These are phyloP conservation scores for Setipinna tenuifilis DNA, from an alignment of 2,797 vertebrate species.

Conservation along the genomic window DNA sequence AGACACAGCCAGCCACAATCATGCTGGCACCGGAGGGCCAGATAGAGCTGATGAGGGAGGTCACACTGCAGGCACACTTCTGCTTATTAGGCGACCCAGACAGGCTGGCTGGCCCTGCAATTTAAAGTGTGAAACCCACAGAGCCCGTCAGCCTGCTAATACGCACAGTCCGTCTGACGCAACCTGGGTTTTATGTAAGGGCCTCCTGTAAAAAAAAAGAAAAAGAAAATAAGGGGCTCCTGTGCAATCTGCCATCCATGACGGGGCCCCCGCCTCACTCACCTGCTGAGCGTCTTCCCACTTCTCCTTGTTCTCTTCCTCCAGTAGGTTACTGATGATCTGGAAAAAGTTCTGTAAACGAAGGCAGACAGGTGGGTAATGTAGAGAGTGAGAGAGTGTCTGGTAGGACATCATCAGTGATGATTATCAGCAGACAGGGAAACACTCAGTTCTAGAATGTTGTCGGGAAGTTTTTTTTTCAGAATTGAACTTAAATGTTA, in stretches of 20 bases:
- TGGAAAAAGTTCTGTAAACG: slow-evolving; percentile 96
- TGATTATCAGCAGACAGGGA: too few relatives aligned
- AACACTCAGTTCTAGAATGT: too few relatives aligned
- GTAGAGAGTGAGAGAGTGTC: not conserved
- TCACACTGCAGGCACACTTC: not conserved
- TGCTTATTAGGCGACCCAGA: not conserved
- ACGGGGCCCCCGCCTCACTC: slow-evolving; percentile 54
- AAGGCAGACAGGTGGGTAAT: not conserved
- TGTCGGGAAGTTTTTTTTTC: too few relatives aligned
- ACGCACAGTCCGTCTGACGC: not conserved
- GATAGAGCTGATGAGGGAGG: not conserved
- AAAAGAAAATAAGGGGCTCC: not conserved
- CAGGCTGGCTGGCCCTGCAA: not conserved
- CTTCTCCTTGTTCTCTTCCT: slow-evolving; percentile 98
- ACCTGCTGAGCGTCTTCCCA: slow-evolving; percentile 99
- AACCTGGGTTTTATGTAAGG: not conserved
- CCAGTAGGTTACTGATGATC: slow-evolving; percentile 98
- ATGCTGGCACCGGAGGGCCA: not conserved
- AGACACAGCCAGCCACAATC: not conserved
- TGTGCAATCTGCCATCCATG: not conserved
- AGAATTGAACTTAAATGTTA: too few relatives aligned
- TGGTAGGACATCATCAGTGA: not conserved
- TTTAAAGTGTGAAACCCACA: not conserved
- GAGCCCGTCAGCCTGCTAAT: not conserved
- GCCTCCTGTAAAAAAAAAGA: not conserved